phyloP scores from a whole-genome alignment of 1,140 invertebrate species.

The Acyrthosiphon pisum region DNA sequence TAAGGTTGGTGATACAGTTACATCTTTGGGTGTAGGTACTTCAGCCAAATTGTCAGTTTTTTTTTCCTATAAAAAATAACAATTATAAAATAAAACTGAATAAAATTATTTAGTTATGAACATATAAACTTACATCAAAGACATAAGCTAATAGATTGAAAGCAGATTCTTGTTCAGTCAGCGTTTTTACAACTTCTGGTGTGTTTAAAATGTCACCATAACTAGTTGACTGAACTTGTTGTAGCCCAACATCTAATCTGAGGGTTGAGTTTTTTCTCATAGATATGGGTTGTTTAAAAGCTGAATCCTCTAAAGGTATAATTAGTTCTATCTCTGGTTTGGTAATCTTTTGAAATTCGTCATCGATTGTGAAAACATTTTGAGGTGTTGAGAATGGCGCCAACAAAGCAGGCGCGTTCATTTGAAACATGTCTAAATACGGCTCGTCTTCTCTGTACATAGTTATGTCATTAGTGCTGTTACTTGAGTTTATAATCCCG shows the following conservation, averaged over 20 bases:
- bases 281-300: slow-evolving; percentile 49
- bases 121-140: slow-evolving; percentile 56
- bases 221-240: slow-evolving; percentile 49
- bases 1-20: background rate
- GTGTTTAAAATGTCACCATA: slow-evolving; percentile 44
- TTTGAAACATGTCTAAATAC: slow-evolving; percentile 52
- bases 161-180: slow-evolving; percentile 57
- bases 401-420: slow-evolving; percentile 33
- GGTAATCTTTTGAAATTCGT: background rate
- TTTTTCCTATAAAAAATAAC: slow-evolving; percentile 24
- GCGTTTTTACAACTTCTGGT: slow-evolving; percentile 56
- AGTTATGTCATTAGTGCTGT: slow-evolving; percentile 55
- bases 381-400: slow-evolving; percentile 47
- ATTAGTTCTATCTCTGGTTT: slow-evolving; percentile 21
- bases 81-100: background rate
- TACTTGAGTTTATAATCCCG: slow-evolving; percentile 52
- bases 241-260: slow-evolving; percentile 43
- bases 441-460: slow-evolving; percentile 55
- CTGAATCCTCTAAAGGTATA: slow-evolving; percentile 16
- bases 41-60: slow-evolving; percentile 36
- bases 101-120: background rate
- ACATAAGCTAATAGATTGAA: slow-evolving; percentile 59
- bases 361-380: slow-evolving; percentile 39
- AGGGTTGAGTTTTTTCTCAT: slow-evolving; percentile 35
- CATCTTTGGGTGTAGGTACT: slow-evolving; percentile 41